Evolutionary conservation across 2,888 invertebrate genomes (phyloP), one percentile per base, ranked within the genome.

Genomic region (Podabrus alpinus): DNA sequence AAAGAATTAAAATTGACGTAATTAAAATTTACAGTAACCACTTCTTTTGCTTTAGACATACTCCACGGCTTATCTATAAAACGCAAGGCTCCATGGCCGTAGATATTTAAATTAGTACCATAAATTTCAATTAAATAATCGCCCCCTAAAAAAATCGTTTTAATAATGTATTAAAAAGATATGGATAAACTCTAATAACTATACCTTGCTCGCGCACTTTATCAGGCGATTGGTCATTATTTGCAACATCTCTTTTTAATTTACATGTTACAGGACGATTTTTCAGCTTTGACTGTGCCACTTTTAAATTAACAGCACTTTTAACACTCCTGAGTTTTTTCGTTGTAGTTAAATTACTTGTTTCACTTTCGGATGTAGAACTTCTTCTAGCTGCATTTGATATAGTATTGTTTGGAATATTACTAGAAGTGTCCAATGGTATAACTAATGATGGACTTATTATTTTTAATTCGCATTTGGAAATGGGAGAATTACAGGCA

Each of bases 111-210:
- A 80, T 93, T 92, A 71, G 94, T 91, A 24, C 95, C 95, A 81
- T 93, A 92, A 73, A 96, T 95, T 89, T 96, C 96, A 29, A 96
- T 94, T 78, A 96, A 88, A 86, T 95, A 96, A 88, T 96, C 96
- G n/a, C 95, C 94, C 74, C 96, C 94, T 93, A 84, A 80, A 79
- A 0, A n/a, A 45, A 45, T 45, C 7, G 13, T 29, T 29, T 5
- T 5, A 29, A 29, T 13, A 29, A n/a, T n/a, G 2, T n/a, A 29
- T 13, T 11, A 0, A n/a, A n/a, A n/a, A 45, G 0, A 1, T 4
- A n/a, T 64, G 9, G 21, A 64, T 19, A 19, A 19, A 19, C n/a
- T n/a, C 10, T 1, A 19, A 16, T 1, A 64, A 16, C 16, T 60
- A 60, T 80, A 92, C 92, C 93, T 90, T 93, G 93, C 84, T 93